Conservation (phyloP, 2,797 vertebrate species). For the Neosilurus hyrtlii region DNA sequence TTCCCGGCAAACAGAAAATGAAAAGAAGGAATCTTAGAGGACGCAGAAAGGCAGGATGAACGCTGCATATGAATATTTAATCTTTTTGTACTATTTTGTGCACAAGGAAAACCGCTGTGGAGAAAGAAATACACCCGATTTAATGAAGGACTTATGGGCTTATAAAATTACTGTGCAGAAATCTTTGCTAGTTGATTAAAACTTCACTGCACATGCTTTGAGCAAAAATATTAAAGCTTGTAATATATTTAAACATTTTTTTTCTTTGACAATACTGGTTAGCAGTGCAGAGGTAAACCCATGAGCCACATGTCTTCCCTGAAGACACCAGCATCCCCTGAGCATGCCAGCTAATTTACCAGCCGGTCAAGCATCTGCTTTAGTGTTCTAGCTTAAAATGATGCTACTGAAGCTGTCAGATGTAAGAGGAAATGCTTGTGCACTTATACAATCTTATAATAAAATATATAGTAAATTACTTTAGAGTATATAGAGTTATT, state of each 20-base stretch:
- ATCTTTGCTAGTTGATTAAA: not conserved
- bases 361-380: not conserved
- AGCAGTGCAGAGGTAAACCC: not conserved
- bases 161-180: too few species aligned
- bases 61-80: slow-evolving; percentile 27
- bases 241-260: not conserved
- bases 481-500: too few species aligned
- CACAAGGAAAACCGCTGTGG: not conserved
- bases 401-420: not conserved
- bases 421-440: not conserved
- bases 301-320: not conserved
- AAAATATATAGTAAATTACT: not conserved
- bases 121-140: not conserved
- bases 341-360: not conserved
- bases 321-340: not conserved
- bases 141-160: not conserved
- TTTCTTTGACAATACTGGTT: not conserved
- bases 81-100: slow-evolving; percentile 9
- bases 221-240: not conserved
- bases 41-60: slow-evolving; percentile 1
- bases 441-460: not conserved
- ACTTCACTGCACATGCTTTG: not conserved
- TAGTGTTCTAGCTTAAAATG: not conserved
- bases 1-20: slow-evolving; percentile 43
- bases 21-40: slow-evolving; percentile 34